Evolutionary conservation across 64 coral and sea anemone genomes (phyloP), one percentile per base, ranked within the genome.

Genomic region (Montipora sp.): DNA sequence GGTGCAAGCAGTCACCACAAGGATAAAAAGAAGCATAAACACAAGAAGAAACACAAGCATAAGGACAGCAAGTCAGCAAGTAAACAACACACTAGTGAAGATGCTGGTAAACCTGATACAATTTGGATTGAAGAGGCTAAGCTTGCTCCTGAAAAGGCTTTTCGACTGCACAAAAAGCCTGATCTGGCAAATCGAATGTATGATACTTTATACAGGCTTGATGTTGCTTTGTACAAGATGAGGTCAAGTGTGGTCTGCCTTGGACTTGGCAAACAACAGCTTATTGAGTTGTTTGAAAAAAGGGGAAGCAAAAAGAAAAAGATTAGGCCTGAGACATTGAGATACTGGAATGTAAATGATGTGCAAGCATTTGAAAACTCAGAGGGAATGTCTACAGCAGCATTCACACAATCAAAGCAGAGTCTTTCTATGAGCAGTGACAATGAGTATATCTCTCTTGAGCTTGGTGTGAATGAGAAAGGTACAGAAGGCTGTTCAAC

Each of bases 121-220:
- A 79, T 93, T 55, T 99, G 98, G 98, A 86, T 96, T 81, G 98
- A 99, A 44, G 98, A 99, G 48, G 90, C 81, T 12, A 80, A 91
- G 2, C 63, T 99, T 36, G 53, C 51, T 15, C 55, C 77, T 23
- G 87, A 96, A 66, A 92, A 99, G 45, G 98, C 98, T 68, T 99
- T 90, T 66, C 83, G 98, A 72, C 16, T 99, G 67, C 82, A 93
- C 69, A 84, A 23, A 50, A 99, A 96, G 86, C 94, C 94, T 83
- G 98, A 99, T 75, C n/a, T 92, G 16, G 76, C 93, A 50, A 99
- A 99, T 87, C 79, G 88, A 20, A 89, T 83, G 86, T 99, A 96
- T 87, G 92, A 93, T 46, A 81, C 82, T 36, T 49, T 99, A 13
- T 99, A 99, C 21, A 89, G 98, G 22, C 78, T 96, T 24, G 98